These are phyloP conservation scores for Archivesica marissinica DNA, from an alignment of 1,140 invertebrate species.

Conservation along the genomic window DNA sequence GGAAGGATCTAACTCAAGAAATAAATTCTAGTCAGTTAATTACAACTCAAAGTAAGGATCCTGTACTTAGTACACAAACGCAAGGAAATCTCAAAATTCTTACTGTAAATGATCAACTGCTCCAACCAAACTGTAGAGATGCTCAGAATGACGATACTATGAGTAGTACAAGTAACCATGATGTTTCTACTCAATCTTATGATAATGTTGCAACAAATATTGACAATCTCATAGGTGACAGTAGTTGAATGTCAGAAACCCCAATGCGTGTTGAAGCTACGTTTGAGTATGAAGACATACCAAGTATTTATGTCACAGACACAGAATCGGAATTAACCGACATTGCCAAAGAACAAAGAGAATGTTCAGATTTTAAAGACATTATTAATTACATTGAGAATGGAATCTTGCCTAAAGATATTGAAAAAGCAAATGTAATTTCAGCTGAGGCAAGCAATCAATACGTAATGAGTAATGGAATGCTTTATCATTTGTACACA, in stretches of 20 bases:
- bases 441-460: conserved; percentile 40
- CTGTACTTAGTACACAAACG: too few relatives aligned
- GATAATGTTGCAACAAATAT: too few relatives aligned
- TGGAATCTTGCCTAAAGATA: conserved; percentile 33
- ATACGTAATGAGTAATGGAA: conserved; percentile 62
- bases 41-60: background rate
- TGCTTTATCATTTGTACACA: conserved; percentile 65
- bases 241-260: background rate
- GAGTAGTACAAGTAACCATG: too few relatives aligned
- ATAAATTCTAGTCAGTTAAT: background rate
- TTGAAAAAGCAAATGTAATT: conserved; percentile 11
- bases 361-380: conserved; percentile 60
- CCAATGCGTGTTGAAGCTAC: background rate
- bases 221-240: too few relatives aligned
- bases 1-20: background rate
- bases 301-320: background rate
- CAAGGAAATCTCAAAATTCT: background rate
- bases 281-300: background rate
- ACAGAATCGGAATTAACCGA: background rate
- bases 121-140: too few relatives aligned
- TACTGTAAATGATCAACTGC: background rate
- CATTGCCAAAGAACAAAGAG: conserved; percentile 43
- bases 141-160: too few relatives aligned
- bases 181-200: too few relatives aligned
- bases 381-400: conserved; percentile 41